phyloP scores from a whole-genome alignment of 2,797 vertebrate species.

The Propithecus perrieri region DNA sequence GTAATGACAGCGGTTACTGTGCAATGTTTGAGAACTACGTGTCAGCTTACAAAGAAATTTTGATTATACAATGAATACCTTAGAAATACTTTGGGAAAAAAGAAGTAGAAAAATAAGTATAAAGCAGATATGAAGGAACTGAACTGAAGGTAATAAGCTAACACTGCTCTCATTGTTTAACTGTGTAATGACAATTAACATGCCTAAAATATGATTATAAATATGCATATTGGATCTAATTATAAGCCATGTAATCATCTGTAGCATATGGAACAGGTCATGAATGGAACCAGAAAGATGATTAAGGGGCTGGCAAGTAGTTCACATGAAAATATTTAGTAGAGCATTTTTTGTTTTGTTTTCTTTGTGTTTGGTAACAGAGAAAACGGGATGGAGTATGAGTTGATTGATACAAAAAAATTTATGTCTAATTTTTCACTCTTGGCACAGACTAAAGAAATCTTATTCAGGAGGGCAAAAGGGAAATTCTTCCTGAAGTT shows the following conservation, averaged over 20 bases:
- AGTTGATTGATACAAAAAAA: background rate
- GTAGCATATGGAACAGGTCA: background rate
- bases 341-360: background rate
- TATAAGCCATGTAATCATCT: background rate
- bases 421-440: background rate
- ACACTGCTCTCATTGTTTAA: background rate
- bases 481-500: background rate
- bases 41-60: background rate
- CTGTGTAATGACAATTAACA: background rate
- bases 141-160: background rate
- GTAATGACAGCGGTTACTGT: background rate
- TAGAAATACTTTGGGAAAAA: background rate
- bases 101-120: background rate
- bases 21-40: background rate
- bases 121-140: background rate
- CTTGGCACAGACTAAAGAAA: background rate
- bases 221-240: background rate
- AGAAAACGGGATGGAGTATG: background rate
- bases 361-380: background rate
- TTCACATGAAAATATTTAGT: background rate
- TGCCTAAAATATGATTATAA: conserved; percentile 27
- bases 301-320: background rate
- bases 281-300: background rate
- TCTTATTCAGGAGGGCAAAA: background rate
- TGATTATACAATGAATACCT: background rate